Evolutionary conservation across 2,113 vertebrate species (phyloP).

Genomic region (Periophthalmodon schlosseri): DNA sequence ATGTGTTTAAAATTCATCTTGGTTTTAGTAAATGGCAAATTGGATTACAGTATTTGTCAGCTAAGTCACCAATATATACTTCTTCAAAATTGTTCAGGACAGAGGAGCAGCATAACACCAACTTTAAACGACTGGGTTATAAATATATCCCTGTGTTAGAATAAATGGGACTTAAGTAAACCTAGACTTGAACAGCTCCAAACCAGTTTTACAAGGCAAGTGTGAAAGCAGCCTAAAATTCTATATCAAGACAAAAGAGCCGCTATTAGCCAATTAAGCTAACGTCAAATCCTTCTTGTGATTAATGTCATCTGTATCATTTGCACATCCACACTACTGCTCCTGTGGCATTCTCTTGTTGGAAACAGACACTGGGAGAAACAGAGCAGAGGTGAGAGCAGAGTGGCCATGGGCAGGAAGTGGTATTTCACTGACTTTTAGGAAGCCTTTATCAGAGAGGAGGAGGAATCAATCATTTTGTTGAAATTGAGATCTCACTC

Average conservation of each 20-base stretch:
- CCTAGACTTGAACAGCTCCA: no score
- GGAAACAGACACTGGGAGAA: conserved; percentile 4
- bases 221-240: background rate
- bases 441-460: background rate
- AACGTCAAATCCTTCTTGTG: background rate
- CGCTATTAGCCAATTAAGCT: background rate
- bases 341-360: conserved; percentile 7
- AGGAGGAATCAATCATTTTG: conserved; percentile 11
- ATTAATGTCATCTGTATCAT: conserved; percentile 6
- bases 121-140: no score
- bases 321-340: background rate
- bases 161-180: no score
- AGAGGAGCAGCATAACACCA: no score
- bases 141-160: no score
- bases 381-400: background rate
- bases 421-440: conserved; percentile 17
- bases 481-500: conserved; percentile 11
- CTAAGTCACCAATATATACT: no score
- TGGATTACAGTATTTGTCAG: no score
- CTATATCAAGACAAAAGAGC: conserved; percentile 6
- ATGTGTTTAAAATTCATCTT: background rate
- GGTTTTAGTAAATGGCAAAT: no score
- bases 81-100: no score
- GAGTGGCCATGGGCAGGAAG: conserved; percentile 1
- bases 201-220: background rate